These are phyloP conservation scores for Eudasyphora cyanicolor DNA, from an alignment of 2,888 invertebrate genomes.

Conservation along the genomic window DNA sequence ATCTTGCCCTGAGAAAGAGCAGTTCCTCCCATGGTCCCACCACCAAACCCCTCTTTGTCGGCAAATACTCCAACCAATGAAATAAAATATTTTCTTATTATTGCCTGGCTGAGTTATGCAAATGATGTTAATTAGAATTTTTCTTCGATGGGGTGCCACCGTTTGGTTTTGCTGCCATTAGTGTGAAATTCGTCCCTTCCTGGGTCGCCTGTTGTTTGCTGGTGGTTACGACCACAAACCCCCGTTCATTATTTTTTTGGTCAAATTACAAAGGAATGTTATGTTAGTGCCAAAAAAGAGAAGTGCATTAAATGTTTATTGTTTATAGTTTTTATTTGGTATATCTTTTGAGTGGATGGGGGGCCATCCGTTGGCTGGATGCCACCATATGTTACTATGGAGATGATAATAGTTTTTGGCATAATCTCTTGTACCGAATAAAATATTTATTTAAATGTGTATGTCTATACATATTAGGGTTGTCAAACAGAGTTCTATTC, in stretches of 20 bases:
- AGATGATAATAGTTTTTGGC: constrained; percentile 63
- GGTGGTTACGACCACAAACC: constrained; percentile 2
- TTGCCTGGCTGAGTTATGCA: constrained; percentile 61
- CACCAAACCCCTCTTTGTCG: not conserved
- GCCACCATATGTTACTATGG: constrained; percentile 63
- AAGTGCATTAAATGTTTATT: constrained; percentile 66
- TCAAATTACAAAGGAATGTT: constrained; percentile 41
- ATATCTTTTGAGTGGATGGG: not conserved
- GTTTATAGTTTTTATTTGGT: constrained; percentile 56
- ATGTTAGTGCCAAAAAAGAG: constrained; percentile 55
- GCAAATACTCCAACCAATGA: not conserved
- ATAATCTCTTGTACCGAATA: constrained; percentile 34
- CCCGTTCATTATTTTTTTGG: constrained; percentile 16
- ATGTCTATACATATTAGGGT: constrained; percentile 33
- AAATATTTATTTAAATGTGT: constrained; percentile 33
- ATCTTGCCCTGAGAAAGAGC: constrained; percentile 26
- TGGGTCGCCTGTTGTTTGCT: not conserved
- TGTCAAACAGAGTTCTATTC: not conserved
- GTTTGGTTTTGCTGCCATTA: not conserved
- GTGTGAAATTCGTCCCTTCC: too few relatives aligned
- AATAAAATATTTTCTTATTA: constrained; percentile 45
- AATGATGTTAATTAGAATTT: constrained; percentile 65
- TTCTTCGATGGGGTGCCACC: constrained; percentile 4
- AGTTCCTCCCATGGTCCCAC: not conserved
- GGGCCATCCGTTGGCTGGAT: constrained; percentile 44